Evolutionary conservation across 2,888 invertebrate genomes (phyloP).

Genomic region (Stenoptilia bipunctidactyla): DNA sequence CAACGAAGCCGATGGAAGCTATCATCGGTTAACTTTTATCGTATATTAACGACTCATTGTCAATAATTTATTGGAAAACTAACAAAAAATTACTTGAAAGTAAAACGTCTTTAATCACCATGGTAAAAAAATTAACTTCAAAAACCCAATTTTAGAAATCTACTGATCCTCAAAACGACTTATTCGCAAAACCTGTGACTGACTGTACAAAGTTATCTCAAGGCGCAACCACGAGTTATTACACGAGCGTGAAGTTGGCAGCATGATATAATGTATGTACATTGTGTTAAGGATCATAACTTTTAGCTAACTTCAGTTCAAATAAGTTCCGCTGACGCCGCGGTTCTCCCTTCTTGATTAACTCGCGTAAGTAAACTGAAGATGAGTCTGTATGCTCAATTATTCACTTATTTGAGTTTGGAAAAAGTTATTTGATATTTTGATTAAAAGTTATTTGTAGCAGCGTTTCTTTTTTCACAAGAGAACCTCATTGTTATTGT

Average conservation of each 20-base stretch:
- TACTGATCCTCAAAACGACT: background rate
- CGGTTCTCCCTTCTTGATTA: constrained; percentile 34
- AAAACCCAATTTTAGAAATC: background rate
- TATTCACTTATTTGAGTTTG: no score
- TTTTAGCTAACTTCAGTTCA: constrained; percentile 48
- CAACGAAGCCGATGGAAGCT: no score
- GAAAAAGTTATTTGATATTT: no score
- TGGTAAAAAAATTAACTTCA: background rate
- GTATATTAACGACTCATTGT: no score
- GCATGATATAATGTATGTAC: constrained; percentile 26
- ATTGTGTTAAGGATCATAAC: constrained; percentile 49
- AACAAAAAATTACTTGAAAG: no score
- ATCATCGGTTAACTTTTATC: no score
- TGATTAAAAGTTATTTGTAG: no score
- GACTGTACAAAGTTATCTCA: background rate
- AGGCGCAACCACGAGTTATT: constrained; percentile 1
- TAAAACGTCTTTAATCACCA: background rate
- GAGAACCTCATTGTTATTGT: no score
- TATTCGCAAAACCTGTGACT: background rate
- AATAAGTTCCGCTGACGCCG: constrained; percentile 55
- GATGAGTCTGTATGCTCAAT: constrained; percentile 10
- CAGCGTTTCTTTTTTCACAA: no score
- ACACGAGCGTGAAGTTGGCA: background rate
- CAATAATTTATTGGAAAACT: no score
- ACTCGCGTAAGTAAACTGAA: constrained; percentile 12